phyloP scores from a whole-genome alignment of 2,888 invertebrate genomes.

The Nomada fabriciana region DNA sequence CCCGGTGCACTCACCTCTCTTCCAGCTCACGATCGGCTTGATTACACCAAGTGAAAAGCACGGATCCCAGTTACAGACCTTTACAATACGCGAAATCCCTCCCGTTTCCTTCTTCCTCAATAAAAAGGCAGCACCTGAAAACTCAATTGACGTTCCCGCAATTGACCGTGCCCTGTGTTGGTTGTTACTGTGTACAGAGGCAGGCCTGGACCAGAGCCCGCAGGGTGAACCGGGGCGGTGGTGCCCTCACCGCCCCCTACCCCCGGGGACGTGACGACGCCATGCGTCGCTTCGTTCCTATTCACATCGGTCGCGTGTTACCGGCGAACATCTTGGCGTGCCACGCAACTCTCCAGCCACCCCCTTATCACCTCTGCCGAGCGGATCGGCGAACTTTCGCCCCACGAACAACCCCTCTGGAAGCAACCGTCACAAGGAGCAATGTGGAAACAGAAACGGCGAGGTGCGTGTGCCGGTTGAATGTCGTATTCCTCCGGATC shows the following conservation, averaged over 20 bases:
- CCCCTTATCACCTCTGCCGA: conserved; percentile 44
- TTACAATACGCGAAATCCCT: background rate
- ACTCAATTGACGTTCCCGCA: background rate
- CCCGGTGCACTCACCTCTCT: background rate
- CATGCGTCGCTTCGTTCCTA: conserved; percentile 62
- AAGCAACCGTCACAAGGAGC: background rate
- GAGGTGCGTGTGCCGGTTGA: conserved; percentile 6
- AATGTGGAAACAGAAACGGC: background rate
- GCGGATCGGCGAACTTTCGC: conserved; percentile 22
- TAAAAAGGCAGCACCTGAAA: conserved; percentile 15
- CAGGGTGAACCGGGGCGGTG: conserved; percentile 86
- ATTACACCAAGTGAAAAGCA: background rate
- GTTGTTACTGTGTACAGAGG: conserved; percentile 82
- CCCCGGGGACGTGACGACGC: conserved; percentile 61
- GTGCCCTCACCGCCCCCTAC: conserved; percentile 82
- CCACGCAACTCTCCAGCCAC: conserved; percentile 50
- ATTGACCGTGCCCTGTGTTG: conserved; percentile 37
- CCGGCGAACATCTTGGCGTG: conserved; percentile 57
- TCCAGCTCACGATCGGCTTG: background rate
- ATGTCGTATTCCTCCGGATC: conserved; percentile 1
- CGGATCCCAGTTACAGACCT: background rate
- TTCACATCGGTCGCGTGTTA: conserved; percentile 67
- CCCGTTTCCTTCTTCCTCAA: too few species aligned
- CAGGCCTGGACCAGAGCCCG: conserved; percentile 87
- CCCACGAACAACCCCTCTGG: background rate